Base-by-base conservation (phyloP, 1,140 invertebrate species). In the Drosophila malerkotliana region DNA sequence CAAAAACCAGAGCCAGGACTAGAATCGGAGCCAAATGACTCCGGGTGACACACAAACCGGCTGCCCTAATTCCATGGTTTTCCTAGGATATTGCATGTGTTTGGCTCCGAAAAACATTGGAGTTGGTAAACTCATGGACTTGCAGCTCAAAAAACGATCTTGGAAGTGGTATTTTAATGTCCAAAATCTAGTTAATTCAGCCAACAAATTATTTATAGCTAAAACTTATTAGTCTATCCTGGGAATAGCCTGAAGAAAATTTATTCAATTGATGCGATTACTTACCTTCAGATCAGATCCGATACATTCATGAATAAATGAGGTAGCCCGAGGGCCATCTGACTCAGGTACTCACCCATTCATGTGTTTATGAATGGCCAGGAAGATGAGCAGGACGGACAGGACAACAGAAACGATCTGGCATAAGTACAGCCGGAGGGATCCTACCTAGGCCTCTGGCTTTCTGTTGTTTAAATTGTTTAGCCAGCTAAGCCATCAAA, bases 31-130 rank as follows among this genome's bases (percentile, higher is more conserved):
- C 44, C 15, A 47, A 21, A 47, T 18, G 30, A 54, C 32, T 34
- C 49, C 47, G 28, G 28, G 54, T 88, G 83, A 77, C 83, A 88
- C 61, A 88, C 66, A 89, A 54, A 88, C 83, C 83, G 79, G 58
- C 53, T 88, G 83, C 79, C 83, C 83, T 52, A 88, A 71, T 88
- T 88, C 37, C 60, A 45, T 37, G 24, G 51, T 69, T 72, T 82
- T 61, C 51, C 44, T 12, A 56, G 52, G 45, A 47, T 57, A 12
- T 55, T 28, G 12, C 21, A 69, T 66, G 59, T 58, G 59, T 69
- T 69, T 63, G 51, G 49, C 28, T 77, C 49, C 4, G n/a, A 24
- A 47, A 52, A 48, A 34, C 9, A 48, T 52, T 6, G n/a, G 53
- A 63, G 14, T 32, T 34, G 30, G 4, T 5, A 7, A 32, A n/a